These are phyloP conservation scores for Oryctolagus cuniculus DNA, from an alignment of 2,113 vertebrate species.

Conservation along the genomic window mOryCun1.1 NC_091441.1:81578001-81578500, in stretches of 20 bases:
- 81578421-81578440: background rate
- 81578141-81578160: background rate
- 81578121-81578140: no score
- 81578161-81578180: constrained; percentile 62
- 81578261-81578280: constrained; percentile 7
- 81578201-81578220: constrained; percentile 67
- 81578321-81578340: background rate
- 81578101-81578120: no score
- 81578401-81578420: background rate
- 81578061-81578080: no score
- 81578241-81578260: background rate
- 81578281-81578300: background rate
- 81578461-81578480: no score
- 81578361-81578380: background rate
- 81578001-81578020: no score
- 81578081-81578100: no score
- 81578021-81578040: no score
- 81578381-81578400: background rate
- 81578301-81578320: background rate
- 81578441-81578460: rapidly evolving
- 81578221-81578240: constrained; percentile 2
- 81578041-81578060: no score
- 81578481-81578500: background rate
- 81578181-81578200: constrained; percentile 45
- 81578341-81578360: background rate